Conservation (phyloP, 2,888 invertebrate genomes). For the Esperia sulphurella region DNA sequence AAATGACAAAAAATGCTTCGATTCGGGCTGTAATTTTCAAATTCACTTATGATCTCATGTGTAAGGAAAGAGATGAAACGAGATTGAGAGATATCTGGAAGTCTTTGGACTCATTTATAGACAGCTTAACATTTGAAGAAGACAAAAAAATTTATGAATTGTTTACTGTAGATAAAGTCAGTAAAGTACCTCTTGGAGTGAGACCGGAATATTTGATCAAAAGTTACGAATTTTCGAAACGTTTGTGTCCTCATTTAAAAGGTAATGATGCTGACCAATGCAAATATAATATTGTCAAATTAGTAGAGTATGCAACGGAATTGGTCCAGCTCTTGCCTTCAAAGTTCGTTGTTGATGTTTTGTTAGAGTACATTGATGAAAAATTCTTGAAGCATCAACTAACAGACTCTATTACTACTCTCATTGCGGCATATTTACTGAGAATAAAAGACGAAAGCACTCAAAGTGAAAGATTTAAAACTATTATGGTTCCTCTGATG, state of each 20-base stretch:
- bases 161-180: constrained; percentile 22
- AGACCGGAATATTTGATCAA: constrained; percentile 41
- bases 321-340: constrained; percentile 39
- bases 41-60: constrained; percentile 38
- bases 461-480: constrained; percentile 39
- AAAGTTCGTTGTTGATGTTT: constrained; percentile 35
- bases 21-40: constrained; percentile 51
- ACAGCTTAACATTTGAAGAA: constrained; percentile 46
- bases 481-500: constrained; percentile 38
- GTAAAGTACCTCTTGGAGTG: constrained; percentile 32
- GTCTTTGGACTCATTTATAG: constrained; percentile 44
- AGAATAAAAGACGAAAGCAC: constrained; percentile 31
- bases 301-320: constrained; percentile 30
- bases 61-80: constrained; percentile 35
- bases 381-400: constrained; percentile 24
- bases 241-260: constrained; percentile 16
- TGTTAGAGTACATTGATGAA: constrained; percentile 35
- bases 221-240: constrained; percentile 43
- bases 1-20: constrained; percentile 43
- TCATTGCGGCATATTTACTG: constrained; percentile 42
- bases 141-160: constrained; percentile 45
- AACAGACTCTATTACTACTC: constrained; percentile 19
- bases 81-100: constrained; percentile 37
- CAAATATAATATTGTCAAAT: constrained; percentile 16
- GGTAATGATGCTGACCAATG: constrained; percentile 24